Base-by-base conservation (phyloP, 2,797 vertebrate genomes). In the Glyptemys insculpta region DNA sequence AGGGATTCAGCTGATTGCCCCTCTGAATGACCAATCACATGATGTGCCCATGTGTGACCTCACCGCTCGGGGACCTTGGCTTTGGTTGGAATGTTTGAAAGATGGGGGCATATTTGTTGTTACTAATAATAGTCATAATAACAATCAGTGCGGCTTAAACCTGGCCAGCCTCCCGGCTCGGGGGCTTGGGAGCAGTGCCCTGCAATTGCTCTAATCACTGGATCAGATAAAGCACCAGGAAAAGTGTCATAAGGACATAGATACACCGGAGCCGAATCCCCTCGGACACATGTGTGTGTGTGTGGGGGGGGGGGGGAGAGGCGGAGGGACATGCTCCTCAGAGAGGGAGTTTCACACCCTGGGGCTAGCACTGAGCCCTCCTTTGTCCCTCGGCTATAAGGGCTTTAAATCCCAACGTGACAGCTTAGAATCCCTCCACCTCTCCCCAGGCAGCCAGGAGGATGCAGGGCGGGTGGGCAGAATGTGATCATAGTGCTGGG, bases 221-320 rank as follows among this genome's bases (percentile, higher is more conserved):
- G 96, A 92, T 96, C 95, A 96, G 94, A 96, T 92, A 93, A 95
- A 95, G 76, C 18, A 23, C 9, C n/a, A 94, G 93, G 89, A 91
- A 95, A 97, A 97, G 93, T 27, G 85, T 65, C 1, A 0, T 81
- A 54, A 95, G 81, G 23, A 57, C 1, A 7, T 88, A 86, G 96
- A 87, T 16, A n/a, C 4, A 27, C 11, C 29, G 5, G 27, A 15
- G 12, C 18, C 53, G 2, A 57, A 27, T 27, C 29, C 27, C 29
- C 57, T 31, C 3, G 3, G 3, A 59, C 54, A 59, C 27, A 15
- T 1, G 12, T 31, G 27, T 59, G n/a, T n/a, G n/a, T n/a, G n/a
- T 2, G 56, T 12, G 54, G 52, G 44, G 50, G 52, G 80, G 91
- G 37, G 59, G 54, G 52, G 44, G 50, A 68, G 80, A 92, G 37